phyloP scores from a whole-genome alignment of 2,888 invertebrate species.

The Drosophila infuscata region DNA sequence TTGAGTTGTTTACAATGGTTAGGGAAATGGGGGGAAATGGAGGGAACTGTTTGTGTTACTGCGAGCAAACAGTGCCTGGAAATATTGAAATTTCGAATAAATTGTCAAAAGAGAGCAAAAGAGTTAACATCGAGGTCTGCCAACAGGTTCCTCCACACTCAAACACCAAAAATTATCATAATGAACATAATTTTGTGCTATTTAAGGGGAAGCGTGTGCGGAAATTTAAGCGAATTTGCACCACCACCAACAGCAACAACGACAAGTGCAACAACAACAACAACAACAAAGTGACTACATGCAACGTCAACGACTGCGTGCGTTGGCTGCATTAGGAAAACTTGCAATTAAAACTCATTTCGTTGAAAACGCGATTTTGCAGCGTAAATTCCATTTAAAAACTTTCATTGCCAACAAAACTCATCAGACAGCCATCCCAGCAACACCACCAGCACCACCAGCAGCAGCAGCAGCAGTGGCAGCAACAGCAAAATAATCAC shows the following conservation, averaged over 20 bases:
- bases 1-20: background rate
- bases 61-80: slow-evolving; percentile 33
- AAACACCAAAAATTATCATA: slow-evolving; percentile 69
- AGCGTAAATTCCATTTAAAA: slow-evolving; percentile 75
- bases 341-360: slow-evolving; percentile 82
- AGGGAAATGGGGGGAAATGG: slow-evolving; percentile 4
- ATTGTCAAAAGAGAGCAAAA: slow-evolving; percentile 33
- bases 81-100: slow-evolving; percentile 55
- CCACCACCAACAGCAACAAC: slow-evolving; percentile 17
- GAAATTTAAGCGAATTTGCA: slow-evolving; percentile 59
- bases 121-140: slow-evolving; percentile 22
- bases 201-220: slow-evolving; percentile 59
- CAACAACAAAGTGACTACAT: slow-evolving; percentile 36
- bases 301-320: slow-evolving; percentile 53
- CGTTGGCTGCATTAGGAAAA: slow-evolving; percentile 75
- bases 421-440: slow-evolving; percentile 46
- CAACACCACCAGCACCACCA: too few species aligned
- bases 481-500: slow-evolving; percentile 2
- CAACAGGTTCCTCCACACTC: slow-evolving; percentile 2
- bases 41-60: slow-evolving; percentile 21
- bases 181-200: slow-evolving; percentile 75
- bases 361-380: slow-evolving; percentile 76
- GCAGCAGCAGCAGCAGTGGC: too few species aligned
- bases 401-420: slow-evolving; percentile 63
- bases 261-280: slow-evolving; percentile 9